Percentiles rank a stretch among this genome's conserved stretches.
Evolutionary conservation across 2,113 vertebrate genomes (phyloP).

Genomic region (Jacana jacana): DNA sequence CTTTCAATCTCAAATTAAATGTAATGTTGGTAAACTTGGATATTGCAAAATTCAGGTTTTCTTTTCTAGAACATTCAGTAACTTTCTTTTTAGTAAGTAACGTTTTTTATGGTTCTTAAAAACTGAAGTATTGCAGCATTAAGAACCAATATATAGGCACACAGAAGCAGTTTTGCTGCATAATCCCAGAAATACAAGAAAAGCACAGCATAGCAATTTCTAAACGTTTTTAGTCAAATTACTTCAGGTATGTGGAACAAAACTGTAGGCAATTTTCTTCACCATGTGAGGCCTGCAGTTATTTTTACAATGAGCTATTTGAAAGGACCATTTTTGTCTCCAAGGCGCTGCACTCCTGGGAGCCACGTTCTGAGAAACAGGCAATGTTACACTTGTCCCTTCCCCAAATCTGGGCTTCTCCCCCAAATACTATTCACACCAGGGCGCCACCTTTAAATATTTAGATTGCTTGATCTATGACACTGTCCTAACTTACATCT

Average conservation of each 20-base stretch:
- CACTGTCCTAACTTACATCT: not conserved
- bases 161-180: not conserved
- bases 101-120: not conserved
- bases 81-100: too few species aligned
- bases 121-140: not conserved
- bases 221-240: not conserved
- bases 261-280: not conserved
- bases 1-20: not conserved
- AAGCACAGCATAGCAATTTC: not conserved
- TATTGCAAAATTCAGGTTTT: not conserved
- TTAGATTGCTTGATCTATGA: not conserved
- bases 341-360: not conserved
- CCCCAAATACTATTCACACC: not conserved
- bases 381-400: not conserved
- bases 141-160: not conserved
- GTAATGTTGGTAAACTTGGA: not conserved
- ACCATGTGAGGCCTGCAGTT: not conserved
- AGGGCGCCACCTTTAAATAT: not conserved
- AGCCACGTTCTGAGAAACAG: not conserved
- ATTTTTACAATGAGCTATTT: not conserved
- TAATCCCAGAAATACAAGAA: not conserved
- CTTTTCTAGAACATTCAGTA: not conserved
- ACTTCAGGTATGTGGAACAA: not conserved
- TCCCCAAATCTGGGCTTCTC: not conserved
- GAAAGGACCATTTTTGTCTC: not conserved